A percentile compares a stretch with the other conserved stretches of the same genome.
Conservation (phyloP, 1,140 invertebrate genomes). For the Triops cancriformis region DNA sequence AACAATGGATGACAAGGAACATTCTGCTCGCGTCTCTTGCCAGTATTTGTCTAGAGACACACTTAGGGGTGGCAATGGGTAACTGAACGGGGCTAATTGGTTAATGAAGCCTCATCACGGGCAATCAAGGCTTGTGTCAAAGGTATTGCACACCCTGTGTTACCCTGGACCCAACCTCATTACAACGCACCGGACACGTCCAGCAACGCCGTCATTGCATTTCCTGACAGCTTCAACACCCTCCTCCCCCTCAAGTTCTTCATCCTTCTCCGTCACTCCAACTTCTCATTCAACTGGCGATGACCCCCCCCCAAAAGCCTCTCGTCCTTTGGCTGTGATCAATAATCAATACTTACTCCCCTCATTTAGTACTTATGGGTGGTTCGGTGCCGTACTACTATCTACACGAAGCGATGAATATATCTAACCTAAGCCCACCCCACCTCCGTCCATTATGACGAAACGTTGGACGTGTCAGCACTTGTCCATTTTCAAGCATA, state of each 20-base stretch:
- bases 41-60: not conserved
- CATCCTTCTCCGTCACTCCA: not conserved
- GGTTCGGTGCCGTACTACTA: too few relatives aligned
- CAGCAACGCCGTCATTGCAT: not conserved
- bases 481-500: not conserved
- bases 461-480: not conserved
- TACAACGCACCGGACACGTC: slow-evolving; percentile 2
- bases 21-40: not conserved
- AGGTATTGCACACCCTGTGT: not conserved
- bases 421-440: not conserved
- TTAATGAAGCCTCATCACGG: not conserved
- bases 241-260: not conserved
- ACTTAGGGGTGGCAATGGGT: not conserved
- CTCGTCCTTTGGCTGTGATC: not conserved
- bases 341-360: slow-evolving; percentile 14
- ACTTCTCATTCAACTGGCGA: not conserved
- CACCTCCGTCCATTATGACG: not conserved
- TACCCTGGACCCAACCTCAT: not conserved
- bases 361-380: not conserved
- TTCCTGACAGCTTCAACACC: slow-evolving; percentile 8
- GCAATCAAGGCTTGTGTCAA: slow-evolving; percentile 13
- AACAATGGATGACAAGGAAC: not conserved
- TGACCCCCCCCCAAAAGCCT: not conserved
- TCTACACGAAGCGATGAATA: not conserved
- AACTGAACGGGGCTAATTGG: not conserved